Base-by-base conservation (phyloP, 2,797 vertebrate genomes). In the Moxostoma hubbsi region DNA sequence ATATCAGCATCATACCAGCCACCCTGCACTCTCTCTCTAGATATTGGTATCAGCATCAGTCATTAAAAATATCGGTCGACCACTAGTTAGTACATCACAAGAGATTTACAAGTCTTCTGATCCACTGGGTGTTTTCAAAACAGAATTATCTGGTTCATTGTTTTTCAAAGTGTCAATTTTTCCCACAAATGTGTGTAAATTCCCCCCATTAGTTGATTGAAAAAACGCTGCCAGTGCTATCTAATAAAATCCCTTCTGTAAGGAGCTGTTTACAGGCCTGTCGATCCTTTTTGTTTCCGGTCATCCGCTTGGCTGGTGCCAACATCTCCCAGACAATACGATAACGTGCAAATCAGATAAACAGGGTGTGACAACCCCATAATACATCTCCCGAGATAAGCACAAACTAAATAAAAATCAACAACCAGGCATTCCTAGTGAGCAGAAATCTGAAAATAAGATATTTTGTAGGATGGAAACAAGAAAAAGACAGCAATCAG, bases 161-260 rank as follows among this genome's bases (percentile, higher is more conserved):
- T 72, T 82, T 77, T 78, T 67, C 50, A 69, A 6, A 61, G 24
- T 79, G 76, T 81, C 86, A 82, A 85, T 89, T 86, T 85, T 85
- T 87, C 79, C 68, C 74, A 81, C 78, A 85, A 88, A 89, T 85
- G 85, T 86, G 77, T 83, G 75, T 82, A 88, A 91, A 92, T 87
- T 86, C 78, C 83, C 80, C 86, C 90, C 55, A 83, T 83, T 81
- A 81, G 79, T 63, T 85, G 84, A 89, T 87, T 86, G 86, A 78
- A 73, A 72, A 87, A 54, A 83, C 72, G 53, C 74, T 80, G 81
- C 75, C 86, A 81, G 84, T 75, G 83, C 78, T 75, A 83, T 81
- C 74, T 83, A 81, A 69, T 67, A 71, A 53, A 58, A 81, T 81
- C 55, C 70, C 46, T 77, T 77, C 50, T 15, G 59, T 11, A 55